Evolutionary conservation across 2,797 vertebrate genomes (phyloP).

Genomic region (Tangara arthus): DNA sequence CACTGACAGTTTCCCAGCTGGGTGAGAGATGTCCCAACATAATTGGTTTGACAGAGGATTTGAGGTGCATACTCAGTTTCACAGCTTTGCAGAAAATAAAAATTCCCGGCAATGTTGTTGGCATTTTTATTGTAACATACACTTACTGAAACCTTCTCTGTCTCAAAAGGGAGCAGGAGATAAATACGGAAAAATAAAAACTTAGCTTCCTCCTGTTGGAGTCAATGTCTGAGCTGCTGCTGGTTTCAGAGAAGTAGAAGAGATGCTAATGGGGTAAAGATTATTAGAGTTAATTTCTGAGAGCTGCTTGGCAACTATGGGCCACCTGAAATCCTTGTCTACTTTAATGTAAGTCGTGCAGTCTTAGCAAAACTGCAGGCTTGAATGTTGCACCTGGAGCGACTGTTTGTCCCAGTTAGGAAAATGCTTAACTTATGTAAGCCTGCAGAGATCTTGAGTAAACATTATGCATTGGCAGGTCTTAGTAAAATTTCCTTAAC

Average conservation of each 20-base stretch:
- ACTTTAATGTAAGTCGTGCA: background rate
- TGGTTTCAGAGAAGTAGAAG: background rate
- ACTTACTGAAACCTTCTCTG: background rate
- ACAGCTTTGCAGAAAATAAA: background rate
- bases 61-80: background rate
- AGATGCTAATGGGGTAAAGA: background rate
- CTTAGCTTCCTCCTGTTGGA: background rate
- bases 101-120: background rate
- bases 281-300: background rate
- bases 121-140: background rate
- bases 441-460: background rate
- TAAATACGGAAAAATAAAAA: background rate
- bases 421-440: background rate
- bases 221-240: background rate
- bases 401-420: slow-evolving; percentile 32
- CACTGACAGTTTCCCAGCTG: background rate
- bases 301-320: background rate
- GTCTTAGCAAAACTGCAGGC: background rate
- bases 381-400: background rate
- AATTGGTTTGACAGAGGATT: background rate
- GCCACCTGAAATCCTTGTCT: background rate
- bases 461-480: slow-evolving; percentile 11
- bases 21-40: background rate
- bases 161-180: background rate
- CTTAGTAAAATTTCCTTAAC: slow-evolving; percentile 28